Conservation (phyloP, 2,888 invertebrate genomes). For the Apamea monoglypha region DNA sequence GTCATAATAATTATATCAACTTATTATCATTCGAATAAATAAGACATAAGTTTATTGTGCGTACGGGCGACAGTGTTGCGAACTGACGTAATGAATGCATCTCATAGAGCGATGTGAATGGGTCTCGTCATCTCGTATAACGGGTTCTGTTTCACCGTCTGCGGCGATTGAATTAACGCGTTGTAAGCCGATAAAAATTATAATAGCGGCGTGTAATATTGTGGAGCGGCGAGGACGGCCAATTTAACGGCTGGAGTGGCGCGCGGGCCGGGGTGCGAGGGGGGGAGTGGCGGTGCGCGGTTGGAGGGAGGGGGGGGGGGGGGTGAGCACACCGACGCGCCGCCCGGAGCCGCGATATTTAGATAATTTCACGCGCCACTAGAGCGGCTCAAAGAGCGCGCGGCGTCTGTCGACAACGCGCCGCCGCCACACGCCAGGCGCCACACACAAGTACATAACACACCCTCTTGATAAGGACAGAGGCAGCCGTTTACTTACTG, state of each 20-base stretch:
- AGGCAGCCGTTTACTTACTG: constrained; percentile 8
- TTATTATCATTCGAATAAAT: neutral
- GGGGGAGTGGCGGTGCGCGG: neutral
- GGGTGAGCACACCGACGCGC: neutral
- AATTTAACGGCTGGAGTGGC: constrained; percentile 50
- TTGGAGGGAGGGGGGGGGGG: neutral
- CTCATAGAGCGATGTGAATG: neutral
- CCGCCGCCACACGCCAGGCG: neutral
- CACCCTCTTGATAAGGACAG: neutral
- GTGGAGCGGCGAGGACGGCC: constrained; percentile 43
- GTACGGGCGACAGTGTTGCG: neutral
- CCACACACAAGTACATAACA: too few relatives aligned
- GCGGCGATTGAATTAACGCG: constrained; percentile 31
- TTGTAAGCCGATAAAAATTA: constrained; percentile 34
- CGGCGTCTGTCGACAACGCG: constrained; percentile 22
- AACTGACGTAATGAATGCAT: neutral
- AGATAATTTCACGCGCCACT: constrained; percentile 58
- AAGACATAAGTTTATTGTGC: too few relatives aligned
- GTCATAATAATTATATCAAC: neutral
- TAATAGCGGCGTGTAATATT: constrained; percentile 37
- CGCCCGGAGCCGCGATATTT: constrained; percentile 49
- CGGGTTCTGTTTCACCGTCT: neutral
- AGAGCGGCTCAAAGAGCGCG: constrained; percentile 53
- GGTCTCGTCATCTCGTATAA: constrained; percentile 2
- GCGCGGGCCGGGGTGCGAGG: neutral